Percentiles rank a stretch among this genome's conserved stretches.
phyloP scores from a whole-genome alignment of 2,888 invertebrate genomes.

The Brachyopa scutellaris region DNA sequence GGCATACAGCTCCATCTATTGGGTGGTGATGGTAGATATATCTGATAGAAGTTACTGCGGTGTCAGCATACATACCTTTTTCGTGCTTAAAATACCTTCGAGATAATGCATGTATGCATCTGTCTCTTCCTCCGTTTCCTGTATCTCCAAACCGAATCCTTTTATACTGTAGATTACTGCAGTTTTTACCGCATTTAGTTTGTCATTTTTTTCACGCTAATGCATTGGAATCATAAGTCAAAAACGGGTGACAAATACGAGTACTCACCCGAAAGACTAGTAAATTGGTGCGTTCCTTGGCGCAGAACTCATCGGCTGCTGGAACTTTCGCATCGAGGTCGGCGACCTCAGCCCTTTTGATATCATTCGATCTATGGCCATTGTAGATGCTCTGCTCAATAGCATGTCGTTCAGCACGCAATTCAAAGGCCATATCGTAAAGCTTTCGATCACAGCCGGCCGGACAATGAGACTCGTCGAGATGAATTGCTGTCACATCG shows the following conservation, averaged over 20 bases:
- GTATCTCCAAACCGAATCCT: conserved; percentile 25
- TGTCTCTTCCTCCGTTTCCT: background rate
- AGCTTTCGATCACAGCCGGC: conserved; percentile 86
- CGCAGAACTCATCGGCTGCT: conserved; percentile 83
- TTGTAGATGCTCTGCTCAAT: conserved; percentile 85
- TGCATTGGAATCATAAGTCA: background rate
- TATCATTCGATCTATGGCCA: conserved; percentile 84
- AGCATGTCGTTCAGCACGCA: conserved; percentile 84
- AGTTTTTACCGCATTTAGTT: conserved; percentile 89
- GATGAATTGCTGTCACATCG: conserved; percentile 86
- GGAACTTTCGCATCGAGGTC: conserved; percentile 84
- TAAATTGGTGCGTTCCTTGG: conserved; percentile 84
- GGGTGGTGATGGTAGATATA: background rate
- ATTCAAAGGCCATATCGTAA: conserved; percentile 86
- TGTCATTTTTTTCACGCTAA: conserved; percentile 88
- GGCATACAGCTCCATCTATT: background rate
- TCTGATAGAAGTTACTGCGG: background rate
- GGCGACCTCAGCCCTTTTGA: conserved; percentile 85
- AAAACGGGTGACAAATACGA: background rate
- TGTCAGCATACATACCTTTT: conserved; percentile 22
- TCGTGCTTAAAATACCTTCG: conserved; percentile 11
- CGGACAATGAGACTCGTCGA: conserved; percentile 89
- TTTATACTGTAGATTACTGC: conserved; percentile 87
- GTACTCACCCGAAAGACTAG: conserved; percentile 85
- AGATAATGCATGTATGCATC: conserved; percentile 20